A percentile compares a stretch with the other conserved stretches of the same genome.
Evolutionary conservation across 2,113 vertebrate genomes (phyloP).

Genomic region (Corythaeola cristata): DNA sequence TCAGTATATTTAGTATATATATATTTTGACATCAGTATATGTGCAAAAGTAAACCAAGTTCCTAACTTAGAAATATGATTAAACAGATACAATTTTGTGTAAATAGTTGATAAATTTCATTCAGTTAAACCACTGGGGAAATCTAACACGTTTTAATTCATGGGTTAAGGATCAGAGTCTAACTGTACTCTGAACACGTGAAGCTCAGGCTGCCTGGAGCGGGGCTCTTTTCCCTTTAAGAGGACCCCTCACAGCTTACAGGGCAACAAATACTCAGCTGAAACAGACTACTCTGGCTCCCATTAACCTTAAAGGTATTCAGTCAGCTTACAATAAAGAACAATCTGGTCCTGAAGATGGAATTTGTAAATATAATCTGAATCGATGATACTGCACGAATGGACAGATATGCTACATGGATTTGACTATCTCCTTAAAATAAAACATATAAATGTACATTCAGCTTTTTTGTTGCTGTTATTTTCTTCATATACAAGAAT

Average conservation of each 20-base stretch:
- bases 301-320: neutral
- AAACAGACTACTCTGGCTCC: neutral
- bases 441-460: neutral
- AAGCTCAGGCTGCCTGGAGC: neutral
- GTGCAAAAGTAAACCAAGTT: neutral
- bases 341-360: neutral
- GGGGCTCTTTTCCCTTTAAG: neutral
- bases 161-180: neutral
- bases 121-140: neutral
- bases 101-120: neutral
- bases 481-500: neutral
- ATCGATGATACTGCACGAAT: neutral
- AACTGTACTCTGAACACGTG: too few species aligned
- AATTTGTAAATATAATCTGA: neutral
- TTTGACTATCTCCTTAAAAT: neutral
- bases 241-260: neutral
- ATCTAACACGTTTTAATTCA: neutral
- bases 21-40: neutral
- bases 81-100: neutral
- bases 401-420: rapidly evolving
- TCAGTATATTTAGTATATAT: neutral
- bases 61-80: neutral
- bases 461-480: neutral
- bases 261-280: neutral
- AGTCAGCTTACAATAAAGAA: neutral